Conservation (phyloP, 2,113 vertebrate species). For the Collichthys lucidus region DNA sequence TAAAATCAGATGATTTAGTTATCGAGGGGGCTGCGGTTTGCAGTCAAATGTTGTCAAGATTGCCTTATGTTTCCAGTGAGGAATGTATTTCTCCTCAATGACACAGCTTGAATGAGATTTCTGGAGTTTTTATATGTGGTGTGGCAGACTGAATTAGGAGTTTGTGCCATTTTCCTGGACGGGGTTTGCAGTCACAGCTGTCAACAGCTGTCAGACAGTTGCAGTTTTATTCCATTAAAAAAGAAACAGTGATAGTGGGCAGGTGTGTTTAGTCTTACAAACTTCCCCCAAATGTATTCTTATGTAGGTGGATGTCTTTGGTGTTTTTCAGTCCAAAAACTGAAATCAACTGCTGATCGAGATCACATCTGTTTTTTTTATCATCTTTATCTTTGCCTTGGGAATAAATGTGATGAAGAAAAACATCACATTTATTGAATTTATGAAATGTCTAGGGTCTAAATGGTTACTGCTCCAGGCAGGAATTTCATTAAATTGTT, state of each 20-base stretch:
- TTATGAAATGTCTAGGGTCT: neutral
- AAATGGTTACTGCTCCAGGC: neutral
- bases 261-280: constrained; percentile 28
- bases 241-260: neutral
- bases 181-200: constrained; percentile 4
- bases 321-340: neutral
- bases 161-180: constrained; percentile 36
- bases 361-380: neutral
- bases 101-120: constrained; percentile 55
- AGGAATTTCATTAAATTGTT: neutral
- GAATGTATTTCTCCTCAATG: constrained; percentile 39
- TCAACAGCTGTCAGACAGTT: constrained; percentile 37
- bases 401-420: neutral
- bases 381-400: neutral
- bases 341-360: neutral
- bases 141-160: constrained; percentile 41
- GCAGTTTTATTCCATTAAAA: neutral
- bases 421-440: no score
- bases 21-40: constrained; percentile 38
- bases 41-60: constrained; percentile 52
- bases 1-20: constrained; percentile 50
- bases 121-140: constrained; percentile 32
- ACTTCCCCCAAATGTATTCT: neutral
- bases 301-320: neutral
- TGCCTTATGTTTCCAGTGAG: constrained; percentile 36